Conservation (phyloP, 2,797 vertebrate genomes). For the Pantherophis vulpinus region DNA sequence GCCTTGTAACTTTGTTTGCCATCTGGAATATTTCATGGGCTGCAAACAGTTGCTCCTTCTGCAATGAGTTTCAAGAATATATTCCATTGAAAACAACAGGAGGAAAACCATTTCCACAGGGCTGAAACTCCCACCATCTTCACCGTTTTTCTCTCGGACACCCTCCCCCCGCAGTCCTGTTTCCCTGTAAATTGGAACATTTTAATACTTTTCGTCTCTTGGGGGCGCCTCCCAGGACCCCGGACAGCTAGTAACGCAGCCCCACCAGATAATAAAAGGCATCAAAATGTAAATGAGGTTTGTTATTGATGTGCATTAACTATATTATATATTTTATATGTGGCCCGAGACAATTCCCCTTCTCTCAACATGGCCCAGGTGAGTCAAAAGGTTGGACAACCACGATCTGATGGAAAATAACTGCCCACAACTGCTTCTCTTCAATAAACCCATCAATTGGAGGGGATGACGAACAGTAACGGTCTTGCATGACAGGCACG, state of each 20-base stretch:
- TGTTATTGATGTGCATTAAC: not conserved
- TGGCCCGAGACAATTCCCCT: not conserved
- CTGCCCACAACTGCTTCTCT: not conserved
- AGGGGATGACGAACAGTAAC: no score
- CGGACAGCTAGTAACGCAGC: not conserved
- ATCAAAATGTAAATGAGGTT: not conserved
- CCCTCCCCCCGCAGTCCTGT: not conserved
- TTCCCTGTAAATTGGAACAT: not conserved
- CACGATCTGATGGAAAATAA: not conserved
- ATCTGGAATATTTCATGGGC: slow-evolving; percentile 99
- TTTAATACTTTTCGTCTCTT: not conserved
- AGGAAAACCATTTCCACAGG: not conserved
- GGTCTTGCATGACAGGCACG: not conserved
- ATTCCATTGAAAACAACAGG: not conserved
- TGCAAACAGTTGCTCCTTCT: slow-evolving; percentile 96
- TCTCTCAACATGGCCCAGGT: not conserved
- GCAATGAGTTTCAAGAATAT: slow-evolving; percentile 38
- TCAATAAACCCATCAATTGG: not conserved
- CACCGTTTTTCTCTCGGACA: not conserved
- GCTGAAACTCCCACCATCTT: not conserved
- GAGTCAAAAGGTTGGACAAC: not conserved
- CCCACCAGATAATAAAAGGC: not conserved
- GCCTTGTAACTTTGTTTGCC: slow-evolving; percentile 96
- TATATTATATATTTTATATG: not conserved
- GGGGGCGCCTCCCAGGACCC: not conserved